Base-by-base conservation (phyloP, 2,888 invertebrate genomes). In the Chirona hameri region DNA sequence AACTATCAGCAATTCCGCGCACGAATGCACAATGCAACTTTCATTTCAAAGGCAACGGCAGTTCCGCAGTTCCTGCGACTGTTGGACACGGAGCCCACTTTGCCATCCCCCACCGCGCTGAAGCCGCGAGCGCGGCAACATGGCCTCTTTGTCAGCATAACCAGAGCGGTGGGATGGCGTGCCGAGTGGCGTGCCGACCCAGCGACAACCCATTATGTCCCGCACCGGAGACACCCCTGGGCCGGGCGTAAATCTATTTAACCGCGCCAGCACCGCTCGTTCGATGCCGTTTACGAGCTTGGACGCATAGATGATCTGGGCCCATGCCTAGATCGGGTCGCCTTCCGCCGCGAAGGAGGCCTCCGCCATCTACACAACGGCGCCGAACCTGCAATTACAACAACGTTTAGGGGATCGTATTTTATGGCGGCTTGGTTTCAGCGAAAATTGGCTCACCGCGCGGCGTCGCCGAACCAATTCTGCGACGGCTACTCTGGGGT, bases 331-430 rank as follows among this genome's bases (percentile, higher is more conserved):
- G n/a, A 69, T 29, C 15, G 29, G n/a, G 29, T 15, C 69, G 29
- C 29, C 15, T 29, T 29, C 69, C 29, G 29, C 12, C 29, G 57
- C 57, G 21, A 14, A 57, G 12, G 9, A 27, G 27, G 14, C 69
- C 10, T 15, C 14, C 14, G 3, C 69, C n/a, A 10, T 15, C 14
- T 15, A 29, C n/a, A 69, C 7, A 69, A 10, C 15, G n/a, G 69
- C 14, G 69, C n/a, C 69, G n/a, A 69, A n/a, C 29, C 29, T 29
- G 69, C 29, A 69, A 69, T 69, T 69, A 69, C 29, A n/a, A n/a
- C 69, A 12, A 14, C 69, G 69, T 69, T 60, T 69, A 69, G n/a
- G 69, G 9, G 29, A n/a, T 69, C 69, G 69, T 69, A 69, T 69
- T 69, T 69, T 29, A 29, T 15, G 69, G 15, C 29, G 15, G 15